Evolutionary conservation across 2,113 vertebrate genomes (phyloP), one percentile per base, ranked within the genome.

Genomic region (Chloropsis hardwickii): DNA sequence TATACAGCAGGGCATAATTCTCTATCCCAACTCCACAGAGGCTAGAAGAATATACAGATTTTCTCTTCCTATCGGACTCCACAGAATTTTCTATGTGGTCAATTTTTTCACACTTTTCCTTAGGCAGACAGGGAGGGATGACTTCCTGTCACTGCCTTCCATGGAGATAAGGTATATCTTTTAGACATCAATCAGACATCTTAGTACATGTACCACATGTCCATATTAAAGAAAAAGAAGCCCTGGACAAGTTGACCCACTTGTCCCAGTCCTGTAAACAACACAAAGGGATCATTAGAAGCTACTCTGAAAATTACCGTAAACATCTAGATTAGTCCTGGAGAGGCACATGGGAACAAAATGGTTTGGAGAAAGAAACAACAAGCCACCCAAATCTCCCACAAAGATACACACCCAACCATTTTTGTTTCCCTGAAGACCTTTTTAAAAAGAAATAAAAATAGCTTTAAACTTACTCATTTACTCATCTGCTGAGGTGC

Each of bases 241-340:
- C 39, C 60, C 40, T 54, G 67, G 67, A 73, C 64, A 88, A 95
- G 47, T 3, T 91, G 57, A 92, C 23, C 47, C 40, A n/a, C 69
- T 79, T 88, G 60, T 91, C 44, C 72, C 58, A 94, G 24, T 65
- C 72, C 81, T 83, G 47, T 88, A 92, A 95, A 90, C 53, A 86
- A 82, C 35, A 79, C 6, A 25, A 72, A 91, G 35, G 76, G 61
- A 91, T 88, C 81, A 70, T 76, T 11, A 73, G 14, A 94, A 90
- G 56, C 86, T 90, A 81, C 76, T 90, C 69, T 88, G 60, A 95
- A 97, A 95, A 48, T 86, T 70, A 82, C 76, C 0, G 1, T 85
- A 88, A 96, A 94, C 69, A 90, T 93, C 88, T 90, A 88, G 81
- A 85, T 65, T 80, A 71, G 69, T 92, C 93, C 79, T 66, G 60